phyloP scores from a whole-genome alignment of 2,888 invertebrate species.

The Ectemnius lituratus region DNA sequence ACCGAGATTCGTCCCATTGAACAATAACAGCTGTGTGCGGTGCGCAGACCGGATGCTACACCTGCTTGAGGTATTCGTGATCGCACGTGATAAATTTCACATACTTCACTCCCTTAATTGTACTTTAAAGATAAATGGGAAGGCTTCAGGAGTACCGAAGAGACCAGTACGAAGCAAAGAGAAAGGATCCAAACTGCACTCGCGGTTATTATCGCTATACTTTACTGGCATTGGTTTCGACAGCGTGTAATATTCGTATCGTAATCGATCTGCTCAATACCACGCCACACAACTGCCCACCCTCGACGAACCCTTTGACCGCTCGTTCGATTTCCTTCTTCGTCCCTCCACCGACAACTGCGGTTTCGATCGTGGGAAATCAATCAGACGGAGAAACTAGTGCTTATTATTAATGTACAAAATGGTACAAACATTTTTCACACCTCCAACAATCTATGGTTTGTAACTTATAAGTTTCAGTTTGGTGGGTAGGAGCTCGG shows the following conservation, averaged over 20 bases:
- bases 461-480: background rate
- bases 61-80: conserved; percentile 27
- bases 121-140: background rate
- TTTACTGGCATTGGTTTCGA: conserved; percentile 60
- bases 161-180: conserved; percentile 5
- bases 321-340: conserved; percentile 8
- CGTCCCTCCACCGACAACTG: background rate
- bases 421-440: background rate
- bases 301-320: conserved; percentile 18
- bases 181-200: conserved; percentile 38
- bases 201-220: conserved; percentile 50
- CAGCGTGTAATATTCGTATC: conserved; percentile 58
- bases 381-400: background rate
- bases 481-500: background rate
- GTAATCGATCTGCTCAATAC: conserved; percentile 53
- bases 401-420: too few species aligned
- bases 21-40: conserved; percentile 38
- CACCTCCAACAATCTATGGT: background rate
- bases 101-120: too few species aligned
- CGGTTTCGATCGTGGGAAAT: conserved; percentile 1
- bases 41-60: conserved; percentile 25
- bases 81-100: background rate
- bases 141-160: background rate
- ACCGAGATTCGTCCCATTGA: conserved; percentile 13
- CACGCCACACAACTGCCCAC: conserved; percentile 25